Evolutionary conservation across 1,140 invertebrate genomes (phyloP), one percentile per base, ranked within the genome.

Genomic region (Drosophila bifasciata): DNA sequence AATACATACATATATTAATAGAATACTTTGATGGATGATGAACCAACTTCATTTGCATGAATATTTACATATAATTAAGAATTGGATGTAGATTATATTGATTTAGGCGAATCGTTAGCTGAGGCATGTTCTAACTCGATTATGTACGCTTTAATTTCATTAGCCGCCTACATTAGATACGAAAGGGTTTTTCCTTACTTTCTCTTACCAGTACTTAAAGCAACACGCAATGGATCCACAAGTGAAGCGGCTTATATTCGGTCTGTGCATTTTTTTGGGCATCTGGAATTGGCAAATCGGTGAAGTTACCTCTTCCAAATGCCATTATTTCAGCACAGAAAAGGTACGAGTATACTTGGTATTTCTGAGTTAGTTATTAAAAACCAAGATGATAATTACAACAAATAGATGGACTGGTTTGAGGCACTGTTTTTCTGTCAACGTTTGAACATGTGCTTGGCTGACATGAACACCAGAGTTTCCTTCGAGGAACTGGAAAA

Each of bases 321-420:
- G 77, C 15, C 52, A 71, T 17, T 79, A 71, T 40, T 45, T 72
- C 7, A 80, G 60, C 16, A 11, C 46, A 0, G 2, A 6, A 0
- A 39, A 32, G 49, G 71, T 76, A 63, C 17, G 58, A 3, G 5
- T 16, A 2, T 4, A 15, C 8, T n/a, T n/a, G n/a, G 5, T 5
- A 49, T 32, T 50, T 19, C 5, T 50, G 25, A 32, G 7, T 15
- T 41, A 11, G 1, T 17, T 17, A 7, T 25, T 13, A n/a, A 2
- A 16, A 28, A 9, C 7, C 4, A 19, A 28, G 28, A 0, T 2
- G n/a, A n/a, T 15, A 8, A 17, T 4, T 36, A 3, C 1, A 5
- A 46, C 6, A 46, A 28, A 46, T 19, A 8, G 4, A 3, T 48
- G 17, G 53, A 70, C 15, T 79, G 60, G 59, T 59, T 59, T 15